Percentiles rank a stretch among this genome's conserved stretches.
Conservation (phyloP, 2,888 invertebrate species). For the Maniola hyperantus region DNA sequence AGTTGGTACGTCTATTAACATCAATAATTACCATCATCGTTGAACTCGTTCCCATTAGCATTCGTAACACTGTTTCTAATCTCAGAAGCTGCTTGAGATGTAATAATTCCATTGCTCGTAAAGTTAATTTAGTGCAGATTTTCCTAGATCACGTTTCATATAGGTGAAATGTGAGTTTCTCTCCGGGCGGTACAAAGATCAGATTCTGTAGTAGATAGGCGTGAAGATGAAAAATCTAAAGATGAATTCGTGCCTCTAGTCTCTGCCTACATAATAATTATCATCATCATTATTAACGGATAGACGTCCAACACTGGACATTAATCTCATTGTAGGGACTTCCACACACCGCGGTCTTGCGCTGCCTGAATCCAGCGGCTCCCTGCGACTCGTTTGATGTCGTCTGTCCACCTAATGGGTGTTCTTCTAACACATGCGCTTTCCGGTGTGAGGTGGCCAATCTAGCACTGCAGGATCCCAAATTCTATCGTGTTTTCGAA, state of each 20-base stretch:
- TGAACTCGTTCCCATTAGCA: slow-evolving; percentile 30
- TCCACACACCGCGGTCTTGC: too few relatives aligned
- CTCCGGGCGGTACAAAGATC: not conserved
- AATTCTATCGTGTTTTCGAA: too few relatives aligned
- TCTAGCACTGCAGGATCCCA: too few relatives aligned
- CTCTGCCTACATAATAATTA: not conserved
- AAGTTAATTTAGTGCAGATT: slow-evolving; percentile 26
- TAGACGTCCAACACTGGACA: too few relatives aligned
- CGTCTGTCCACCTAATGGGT: too few relatives aligned
- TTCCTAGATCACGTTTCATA: slow-evolving; percentile 18
- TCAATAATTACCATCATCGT: slow-evolving; percentile 28
- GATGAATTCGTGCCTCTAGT: not conserved
- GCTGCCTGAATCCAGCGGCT: too few relatives aligned
- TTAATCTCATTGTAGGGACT: too few relatives aligned
- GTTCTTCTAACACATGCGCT: too few relatives aligned
- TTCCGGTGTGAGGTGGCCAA: too few relatives aligned
- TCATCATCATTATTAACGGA: too few relatives aligned
- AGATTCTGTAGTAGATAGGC: not conserved
- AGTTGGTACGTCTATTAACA: slow-evolving; percentile 8
- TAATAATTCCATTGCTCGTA: slow-evolving; percentile 25
- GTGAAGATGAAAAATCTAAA: not conserved
- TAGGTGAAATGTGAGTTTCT: slow-evolving; percentile 11
- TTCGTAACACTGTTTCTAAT: slow-evolving; percentile 21
- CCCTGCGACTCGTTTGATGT: too few relatives aligned
- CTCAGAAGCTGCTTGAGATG: slow-evolving; percentile 15